phyloP scores from a whole-genome alignment of 2,113 vertebrate species.

The Cynocephalus volans region DNA sequence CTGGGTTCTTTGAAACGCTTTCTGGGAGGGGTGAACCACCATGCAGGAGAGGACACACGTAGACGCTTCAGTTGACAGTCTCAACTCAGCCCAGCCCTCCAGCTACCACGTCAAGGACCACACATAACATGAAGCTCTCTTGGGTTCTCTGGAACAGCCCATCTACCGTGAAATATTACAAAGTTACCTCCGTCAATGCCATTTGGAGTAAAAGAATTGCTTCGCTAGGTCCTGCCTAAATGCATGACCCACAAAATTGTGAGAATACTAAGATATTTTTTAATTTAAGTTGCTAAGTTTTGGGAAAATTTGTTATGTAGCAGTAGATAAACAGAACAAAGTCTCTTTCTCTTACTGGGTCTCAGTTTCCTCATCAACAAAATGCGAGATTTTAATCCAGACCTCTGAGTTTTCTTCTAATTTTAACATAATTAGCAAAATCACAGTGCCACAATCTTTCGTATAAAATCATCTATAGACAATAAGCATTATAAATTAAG shows the following conservation, averaged over 20 bases:
- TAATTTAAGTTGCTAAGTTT: background rate
- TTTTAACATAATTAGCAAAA: constrained; percentile 49
- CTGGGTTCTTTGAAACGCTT: background rate
- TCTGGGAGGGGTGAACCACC: no score
- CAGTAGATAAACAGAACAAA: background rate
- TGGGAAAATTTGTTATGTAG: background rate
- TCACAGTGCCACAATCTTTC: background rate
- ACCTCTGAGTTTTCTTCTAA: background rate
- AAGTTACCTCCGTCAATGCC: background rate
- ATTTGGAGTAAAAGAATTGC: background rate
- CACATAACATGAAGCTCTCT: background rate
- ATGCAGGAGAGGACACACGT: background rate
- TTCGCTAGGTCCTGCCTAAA: background rate
- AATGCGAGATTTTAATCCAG: constrained; percentile 31
- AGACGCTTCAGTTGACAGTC: background rate
- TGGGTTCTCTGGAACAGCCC: background rate
- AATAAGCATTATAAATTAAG: constrained; percentile 2
- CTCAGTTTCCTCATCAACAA: constrained; percentile 35
- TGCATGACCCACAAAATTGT: background rate
- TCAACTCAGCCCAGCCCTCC: background rate
- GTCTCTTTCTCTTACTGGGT: background rate
- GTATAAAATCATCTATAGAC: background rate
- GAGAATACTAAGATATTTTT: background rate
- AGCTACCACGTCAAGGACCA: no score
- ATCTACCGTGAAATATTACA: background rate